These are phyloP conservation scores for Chlorops oryzae DNA, from an alignment of 1,140 invertebrate genomes.

Conservation along the genomic window DNA sequence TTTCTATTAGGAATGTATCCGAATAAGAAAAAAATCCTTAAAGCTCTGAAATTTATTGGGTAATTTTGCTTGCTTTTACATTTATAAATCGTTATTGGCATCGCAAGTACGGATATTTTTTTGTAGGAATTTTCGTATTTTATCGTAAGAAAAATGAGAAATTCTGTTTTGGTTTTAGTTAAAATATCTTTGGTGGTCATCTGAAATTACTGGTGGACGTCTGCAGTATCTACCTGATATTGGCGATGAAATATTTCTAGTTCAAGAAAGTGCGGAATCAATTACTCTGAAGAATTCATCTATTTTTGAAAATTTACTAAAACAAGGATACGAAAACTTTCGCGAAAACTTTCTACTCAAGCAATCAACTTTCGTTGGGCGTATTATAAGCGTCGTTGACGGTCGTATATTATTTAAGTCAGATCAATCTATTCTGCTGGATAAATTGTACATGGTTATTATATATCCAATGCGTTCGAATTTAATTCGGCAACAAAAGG, in stretches of 20 bases:
- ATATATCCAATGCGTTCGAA: slow-evolving; percentile 31
- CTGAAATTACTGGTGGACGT: too few relatives aligned
- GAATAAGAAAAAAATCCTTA: slow-evolving; percentile 14
- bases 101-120: too few relatives aligned
- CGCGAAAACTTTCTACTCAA: slow-evolving; percentile 19
- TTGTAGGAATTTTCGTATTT: too few relatives aligned
- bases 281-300: too few relatives aligned
- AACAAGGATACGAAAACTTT: background rate
- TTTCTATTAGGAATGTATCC: slow-evolving; percentile 33
- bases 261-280: too few relatives aligned
- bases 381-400: slow-evolving; percentile 26
- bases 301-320: background rate
- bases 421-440: slow-evolving; percentile 20
- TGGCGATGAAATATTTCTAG: too few relatives aligned
- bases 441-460: slow-evolving; percentile 26
- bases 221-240: too few relatives aligned
- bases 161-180: too few relatives aligned
- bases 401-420: slow-evolving; percentile 34
- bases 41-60: background rate
- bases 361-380: slow-evolving; percentile 29
- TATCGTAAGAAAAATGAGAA: too few relatives aligned
- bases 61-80: too few relatives aligned
- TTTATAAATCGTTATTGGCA: too few relatives aligned
- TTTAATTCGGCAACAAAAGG: slow-evolving; percentile 37
- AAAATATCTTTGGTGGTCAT: too few relatives aligned